A percentile compares a stretch with the other conserved stretches of the same genome.
These are phyloP conservation scores for Tragelaphus scriptus DNA, from an alignment of 2,113 vertebrate species.

Conservation along the genomic window DNA sequence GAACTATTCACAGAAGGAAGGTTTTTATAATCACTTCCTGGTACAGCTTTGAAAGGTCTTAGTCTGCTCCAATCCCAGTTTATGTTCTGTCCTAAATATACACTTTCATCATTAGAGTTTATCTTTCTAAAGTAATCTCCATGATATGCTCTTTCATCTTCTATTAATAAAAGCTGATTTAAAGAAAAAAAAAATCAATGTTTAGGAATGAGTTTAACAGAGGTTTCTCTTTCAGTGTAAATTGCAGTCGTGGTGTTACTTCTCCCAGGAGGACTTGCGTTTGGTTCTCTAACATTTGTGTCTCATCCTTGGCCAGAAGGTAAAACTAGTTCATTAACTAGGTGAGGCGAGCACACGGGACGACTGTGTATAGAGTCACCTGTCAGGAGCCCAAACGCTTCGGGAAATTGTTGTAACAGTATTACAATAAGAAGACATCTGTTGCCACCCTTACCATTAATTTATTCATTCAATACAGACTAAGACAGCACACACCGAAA, in stretches of 20 bases:
- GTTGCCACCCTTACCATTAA: not conserved
- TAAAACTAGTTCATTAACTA: not conserved
- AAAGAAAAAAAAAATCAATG: not conserved
- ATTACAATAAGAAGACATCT: not conserved
- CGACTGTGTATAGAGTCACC: not conserved
- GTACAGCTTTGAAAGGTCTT: not conserved
- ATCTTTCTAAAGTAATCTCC: not conserved
- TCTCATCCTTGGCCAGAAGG: not conserved
- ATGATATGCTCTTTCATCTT: not conserved
- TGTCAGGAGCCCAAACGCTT: not conserved
- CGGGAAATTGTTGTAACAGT: not conserved
- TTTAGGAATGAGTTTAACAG: not conserved
- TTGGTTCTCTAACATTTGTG: not conserved
- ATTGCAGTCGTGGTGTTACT: too few relatives aligned
- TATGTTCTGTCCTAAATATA: not conserved
- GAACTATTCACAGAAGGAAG: not conserved
- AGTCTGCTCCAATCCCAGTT: not conserved
- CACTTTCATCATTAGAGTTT: not conserved
- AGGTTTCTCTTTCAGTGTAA: not conserved
- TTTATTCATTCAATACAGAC: not conserved
- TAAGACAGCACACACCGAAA: not conserved
- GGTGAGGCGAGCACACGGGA: accelerated
- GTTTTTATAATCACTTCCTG: not conserved
- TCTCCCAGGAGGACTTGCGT: too few relatives aligned
- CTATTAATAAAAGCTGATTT: not conserved